Evolutionary conservation across 2,113 vertebrate genomes (phyloP), one percentile per base, ranked within the genome.

Genomic region (Vulpes lagopus): DNA sequence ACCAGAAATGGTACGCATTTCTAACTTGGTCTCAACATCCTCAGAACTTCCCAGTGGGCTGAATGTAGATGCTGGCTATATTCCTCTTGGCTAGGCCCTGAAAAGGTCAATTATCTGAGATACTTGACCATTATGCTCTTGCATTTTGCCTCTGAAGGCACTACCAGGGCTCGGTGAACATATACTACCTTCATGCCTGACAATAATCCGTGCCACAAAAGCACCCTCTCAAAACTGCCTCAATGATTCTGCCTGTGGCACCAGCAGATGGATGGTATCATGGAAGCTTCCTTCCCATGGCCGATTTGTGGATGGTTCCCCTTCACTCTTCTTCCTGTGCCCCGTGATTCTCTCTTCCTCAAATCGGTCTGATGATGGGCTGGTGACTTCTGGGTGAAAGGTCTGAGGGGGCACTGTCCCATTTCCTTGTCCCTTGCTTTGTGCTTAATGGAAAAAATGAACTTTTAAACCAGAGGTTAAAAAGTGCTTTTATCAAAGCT

Each of bases 401-500:
- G 92, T 88, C 91, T 73, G 32, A 85, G 65, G 65, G 86, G 88
- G 65, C 92, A 90, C 27, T 43, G 55, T 94, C 97, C 94, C 55
- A 79, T 81, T 94, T 96, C 91, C 73, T 57, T 82, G 84, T 96
- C 90, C 71, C 71, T 96, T 67, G 80, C 88, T 96, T 95, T 96
- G 71, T 84, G 71, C 91, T 96, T 97, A 97, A 96, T 97, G 80
- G 89, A 94, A 97, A 97, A 97, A 96, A 80, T 67, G 95, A 96
- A 97, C 96, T 96, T 97, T 97, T 90, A 19, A 97, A 88, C 83
- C 43, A 59, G 71, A 97, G 87, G 80, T 81, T 84, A 84, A 96
- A 90, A 93, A 32, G 65, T 55, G 38, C 55, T 92, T 97, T 97
- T 69, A 83, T 78, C 92, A 94, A 84, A 92, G 83, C 62, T 96